Evolutionary conservation across 1,140 invertebrate genomes (phyloP), one percentile per base, ranked within the genome.

Genomic region (Penaeus japonicus): DNA sequence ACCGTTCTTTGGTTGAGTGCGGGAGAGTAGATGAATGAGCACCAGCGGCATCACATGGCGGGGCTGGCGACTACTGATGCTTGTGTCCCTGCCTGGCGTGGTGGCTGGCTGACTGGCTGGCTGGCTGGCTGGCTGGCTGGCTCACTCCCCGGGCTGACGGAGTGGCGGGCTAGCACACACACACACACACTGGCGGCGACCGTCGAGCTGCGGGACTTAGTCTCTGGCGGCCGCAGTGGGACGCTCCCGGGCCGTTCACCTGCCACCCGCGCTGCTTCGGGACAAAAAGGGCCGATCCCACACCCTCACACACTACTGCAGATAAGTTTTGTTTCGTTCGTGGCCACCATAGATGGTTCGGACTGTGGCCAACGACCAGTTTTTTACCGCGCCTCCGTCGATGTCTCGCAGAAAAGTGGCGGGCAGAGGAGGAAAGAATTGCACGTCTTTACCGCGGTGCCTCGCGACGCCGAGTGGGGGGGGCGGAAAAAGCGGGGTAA

Each of bases 401-500:
- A 59, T 87, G 89, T 90, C 89, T 87, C 57, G 81, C 81, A 90
- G 89, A 90, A 90, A 90, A 90, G 90, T 90, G 89, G 90, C 70
- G 62, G 84, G 39, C 80, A 65, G 85, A 89, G 84, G 89, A 90
- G 90, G 90, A 90, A 90, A 90, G 90, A 90, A 90, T 89, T 89
- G 89, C 80, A 90, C 90, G 90, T 90, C 90, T 90, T 90, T 90
- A 90, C 90, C 85, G 90, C 90, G 86, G 89, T 88, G 90, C 47
- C 85, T 90, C 89, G 87, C 90, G 86, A 89, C 89, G 90, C 90
- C 89, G 84, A 90, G 90, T 90, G 90, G 90, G 89, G 90, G 90
- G 90, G 90, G 89, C 77, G 83, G 87, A 90, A 90, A 90, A 90
- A 88, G 82, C 85, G 79, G 85, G 86, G 90, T 90, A 90, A 90